Percentiles rank a stretch among this genome's conserved stretches.
Evolutionary conservation across 35 echinoderm and acorn worm species (phyloP).

Genomic region (Lytechinus pictus): DNA sequence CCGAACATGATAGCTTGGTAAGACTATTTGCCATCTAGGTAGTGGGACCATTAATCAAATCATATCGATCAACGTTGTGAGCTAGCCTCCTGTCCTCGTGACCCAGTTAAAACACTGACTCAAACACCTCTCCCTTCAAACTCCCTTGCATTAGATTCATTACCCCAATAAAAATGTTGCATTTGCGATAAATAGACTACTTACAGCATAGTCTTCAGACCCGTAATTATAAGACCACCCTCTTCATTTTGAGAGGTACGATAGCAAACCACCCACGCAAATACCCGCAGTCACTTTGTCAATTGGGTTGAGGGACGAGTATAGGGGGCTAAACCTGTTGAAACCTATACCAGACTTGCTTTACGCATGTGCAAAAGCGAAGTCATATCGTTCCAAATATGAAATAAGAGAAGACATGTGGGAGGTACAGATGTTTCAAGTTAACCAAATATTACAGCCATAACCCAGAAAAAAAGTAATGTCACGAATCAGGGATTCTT

Average conservation of each 20-base stretch:
- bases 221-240: not conserved
- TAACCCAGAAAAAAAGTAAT: too few species aligned
- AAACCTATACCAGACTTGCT: too few species aligned
- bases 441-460: too few species aligned
- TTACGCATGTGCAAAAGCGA: too few species aligned
- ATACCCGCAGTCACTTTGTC: not conserved
- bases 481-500: too few species aligned
- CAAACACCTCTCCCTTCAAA: not conserved
- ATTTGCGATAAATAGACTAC: not conserved
- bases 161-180: slow-evolving; percentile 18
- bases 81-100: not conserved
- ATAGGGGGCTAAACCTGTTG: too few species aligned
- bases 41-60: slow-evolving; percentile 4
- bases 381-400: too few species aligned
- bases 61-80: slow-evolving; percentile 11
- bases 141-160: not conserved
- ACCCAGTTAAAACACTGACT: not conserved
- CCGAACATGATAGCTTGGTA: not conserved
- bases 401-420: too few species aligned
- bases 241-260: not conserved
- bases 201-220: not conserved
- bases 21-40: not conserved
- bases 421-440: too few species aligned
- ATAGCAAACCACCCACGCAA: not conserved
- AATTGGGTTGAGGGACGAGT: too few species aligned